Evolutionary conservation across 2,797 vertebrate species (phyloP).

Genomic region (Pithecia hirsuta): DNA sequence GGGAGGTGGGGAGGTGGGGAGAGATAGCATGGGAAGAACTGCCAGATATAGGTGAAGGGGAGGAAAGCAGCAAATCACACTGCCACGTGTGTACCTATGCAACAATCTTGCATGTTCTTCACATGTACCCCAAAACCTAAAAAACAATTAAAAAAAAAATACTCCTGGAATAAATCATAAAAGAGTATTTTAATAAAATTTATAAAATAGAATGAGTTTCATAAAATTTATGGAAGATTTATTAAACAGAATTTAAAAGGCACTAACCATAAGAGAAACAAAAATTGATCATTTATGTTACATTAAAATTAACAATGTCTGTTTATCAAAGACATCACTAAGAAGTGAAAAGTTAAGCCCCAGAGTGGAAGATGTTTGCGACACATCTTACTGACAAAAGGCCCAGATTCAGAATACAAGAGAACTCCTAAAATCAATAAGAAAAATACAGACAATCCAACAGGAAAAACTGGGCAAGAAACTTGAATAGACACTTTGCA

Average conservation of each 20-base stretch:
- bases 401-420: neutral
- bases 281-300: neutral
- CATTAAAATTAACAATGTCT: neutral
- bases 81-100: no score
- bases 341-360: no score
- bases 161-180: neutral
- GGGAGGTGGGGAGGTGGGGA: no score
- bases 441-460: neutral
- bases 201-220: neutral
- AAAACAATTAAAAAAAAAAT: neutral
- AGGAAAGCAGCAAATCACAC: no score
- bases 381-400: neutral
- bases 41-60: no score
- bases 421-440: neutral
- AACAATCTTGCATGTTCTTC: no score
- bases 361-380: no score
- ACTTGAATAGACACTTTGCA: neutral
- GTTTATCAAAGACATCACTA: no score
- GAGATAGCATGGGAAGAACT: no score
- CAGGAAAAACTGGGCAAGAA: neutral
- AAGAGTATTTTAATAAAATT: neutral
- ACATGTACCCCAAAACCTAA: no score
- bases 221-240: neutral
- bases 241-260: constrained; percentile 25
- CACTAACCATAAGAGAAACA: neutral